Percentiles rank a stretch among this genome's conserved stretches.
phyloP scores from a whole-genome alignment of 2,797 vertebrate species.

The Sebastes minor region DNA sequence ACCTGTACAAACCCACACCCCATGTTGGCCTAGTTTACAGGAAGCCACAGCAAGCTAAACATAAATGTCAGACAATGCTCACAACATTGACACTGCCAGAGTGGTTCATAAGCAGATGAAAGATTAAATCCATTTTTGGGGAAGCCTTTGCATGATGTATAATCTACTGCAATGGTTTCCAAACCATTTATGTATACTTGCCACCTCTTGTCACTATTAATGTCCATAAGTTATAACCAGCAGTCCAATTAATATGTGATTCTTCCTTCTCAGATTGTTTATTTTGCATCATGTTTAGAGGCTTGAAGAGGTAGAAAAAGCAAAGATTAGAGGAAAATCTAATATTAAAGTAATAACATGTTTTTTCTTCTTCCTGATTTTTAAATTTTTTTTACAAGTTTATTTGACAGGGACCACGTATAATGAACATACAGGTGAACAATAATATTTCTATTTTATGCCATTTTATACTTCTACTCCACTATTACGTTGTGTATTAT shows the following conservation, averaged over 20 bases:
- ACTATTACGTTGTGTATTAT: too few relatives aligned
- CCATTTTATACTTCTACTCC: too few relatives aligned
- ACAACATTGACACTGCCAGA: not conserved
- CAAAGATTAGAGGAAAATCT: not conserved
- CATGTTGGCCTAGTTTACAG: conserved; percentile 29
- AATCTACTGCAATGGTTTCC: too few relatives aligned
- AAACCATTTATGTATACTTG: not conserved
- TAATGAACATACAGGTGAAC: not conserved
- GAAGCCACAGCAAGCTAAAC: conserved; percentile 47
- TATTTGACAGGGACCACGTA: not conserved
- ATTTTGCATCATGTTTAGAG: not conserved
- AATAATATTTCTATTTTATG: not conserved
- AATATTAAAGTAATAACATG: not conserved
- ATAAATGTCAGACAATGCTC: conserved; percentile 41
- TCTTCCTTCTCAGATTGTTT: not conserved
- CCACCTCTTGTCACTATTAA: not conserved
- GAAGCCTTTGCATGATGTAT: not conserved
- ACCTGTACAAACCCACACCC: conserved; percentile 39
- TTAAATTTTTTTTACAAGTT: not conserved
- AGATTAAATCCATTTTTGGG: not conserved
- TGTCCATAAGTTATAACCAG: not conserved
- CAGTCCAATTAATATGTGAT: not conserved
- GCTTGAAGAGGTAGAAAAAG: not conserved
- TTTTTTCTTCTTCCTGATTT: not conserved
- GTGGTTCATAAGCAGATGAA: not conserved